Evolutionary conservation across 2,888 invertebrate species (phyloP), one percentile per base, ranked within the genome.

Genomic region (Drosophila setosimentum): DNA sequence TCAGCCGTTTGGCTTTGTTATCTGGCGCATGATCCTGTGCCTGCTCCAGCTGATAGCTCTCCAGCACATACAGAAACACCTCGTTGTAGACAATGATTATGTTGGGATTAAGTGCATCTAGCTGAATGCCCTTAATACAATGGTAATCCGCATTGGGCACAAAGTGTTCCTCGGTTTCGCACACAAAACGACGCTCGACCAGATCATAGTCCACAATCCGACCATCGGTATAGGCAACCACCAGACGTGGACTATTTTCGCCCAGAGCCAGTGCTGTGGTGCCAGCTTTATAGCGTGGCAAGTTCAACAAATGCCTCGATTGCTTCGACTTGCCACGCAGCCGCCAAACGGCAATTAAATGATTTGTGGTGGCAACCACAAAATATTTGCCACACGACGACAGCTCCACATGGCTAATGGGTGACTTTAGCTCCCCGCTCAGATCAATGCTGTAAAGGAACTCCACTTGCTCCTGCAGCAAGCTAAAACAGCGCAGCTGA

Each of bases 121-220:
- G 94, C 2, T 94, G 92, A 30, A 97, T 94, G 65, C 95, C 95
- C 18, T 93, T 93, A 10, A 96, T 94, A 49, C 90, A 83, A 40
- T 90, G 80, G 2, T 18, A 2, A 0, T 21, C 3, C 2, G 29
- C 33, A n/a, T 95, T 93, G 27, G 92, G 91, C 32, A 93, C 92
- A 82, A 94, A 94, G 60, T 95, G 91, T 10, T 93, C 90, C 27
- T 94, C 94, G 3, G 83, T 78, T 10, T 91, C 83, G 59, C 94
- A 93, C 0, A 96, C 95, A 83, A 96, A 96, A 77, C 94, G 94
- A 83, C 94, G 95, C 50, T 94, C 93, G 5, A 91, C 89, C n/a
- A 97, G 91, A 89, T 95, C 95, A 91, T 96, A 98, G 92, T 98
- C 97, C 48, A 96, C 93, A 69, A 98, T 94, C 96, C 95, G 96